Conservation (phyloP, 2,113 vertebrate genomes). For the Xiphophorus couchianus region DNA sequence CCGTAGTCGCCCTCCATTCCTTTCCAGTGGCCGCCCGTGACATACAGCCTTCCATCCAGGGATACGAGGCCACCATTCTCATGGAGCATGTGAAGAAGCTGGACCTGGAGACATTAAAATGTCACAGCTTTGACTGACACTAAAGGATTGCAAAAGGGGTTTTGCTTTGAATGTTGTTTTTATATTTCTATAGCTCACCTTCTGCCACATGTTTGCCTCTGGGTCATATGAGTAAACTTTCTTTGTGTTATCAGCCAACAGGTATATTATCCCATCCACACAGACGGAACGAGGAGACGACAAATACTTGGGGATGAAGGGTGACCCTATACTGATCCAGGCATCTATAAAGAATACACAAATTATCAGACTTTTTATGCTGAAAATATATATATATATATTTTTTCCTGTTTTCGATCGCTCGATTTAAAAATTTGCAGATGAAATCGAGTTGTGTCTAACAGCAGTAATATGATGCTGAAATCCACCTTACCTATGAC, state of each 20-base stretch:
- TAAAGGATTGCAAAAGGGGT: neutral
- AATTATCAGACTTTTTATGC: neutral
- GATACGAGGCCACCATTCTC: conserved; percentile 92
- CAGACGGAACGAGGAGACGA: conserved; percentile 90
- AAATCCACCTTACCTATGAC: conserved; percentile 84
- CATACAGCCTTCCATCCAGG: conserved; percentile 82
- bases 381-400: neutral
- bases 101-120: conserved; percentile 79
- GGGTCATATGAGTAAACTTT: conserved; percentile 92
- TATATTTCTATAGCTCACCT: conserved; percentile 75
- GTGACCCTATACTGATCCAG: conserved; percentile 90
- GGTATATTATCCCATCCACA: conserved; percentile 87
- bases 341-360: conserved; percentile 76
- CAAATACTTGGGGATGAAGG: conserved; percentile 96
- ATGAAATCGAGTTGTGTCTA: neutral
- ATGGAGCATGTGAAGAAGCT: conserved; percentile 91
- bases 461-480: neutral
- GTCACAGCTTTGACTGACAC: neutral
- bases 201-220: conserved; percentile 95
- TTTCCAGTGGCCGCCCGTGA: conserved; percentile 95
- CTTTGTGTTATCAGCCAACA: conserved; percentile 97
- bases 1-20: conserved; percentile 94
- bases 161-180: neutral
- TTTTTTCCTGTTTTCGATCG: neutral
- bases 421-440: neutral